These are phyloP conservation scores for Aurelia aurita DNA, from an alignment of 30 jellyfish, hydroid and myxozoan genomes.

Conservation along the genomic window DNA sequence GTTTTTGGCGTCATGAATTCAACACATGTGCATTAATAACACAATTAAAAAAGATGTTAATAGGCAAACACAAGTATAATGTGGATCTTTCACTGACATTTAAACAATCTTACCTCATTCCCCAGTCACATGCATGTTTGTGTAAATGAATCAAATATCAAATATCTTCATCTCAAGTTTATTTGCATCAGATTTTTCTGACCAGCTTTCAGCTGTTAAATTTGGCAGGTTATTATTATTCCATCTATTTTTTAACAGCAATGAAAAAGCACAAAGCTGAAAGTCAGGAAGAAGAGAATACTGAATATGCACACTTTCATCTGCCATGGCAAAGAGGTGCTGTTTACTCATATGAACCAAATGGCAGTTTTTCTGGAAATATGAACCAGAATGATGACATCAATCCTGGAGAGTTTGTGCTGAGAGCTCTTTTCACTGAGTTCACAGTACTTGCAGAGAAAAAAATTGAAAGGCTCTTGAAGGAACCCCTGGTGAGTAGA, in stretches of 20 bases:
- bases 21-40: too few relatives aligned
- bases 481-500: slow-evolving; percentile 87
- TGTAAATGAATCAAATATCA: too few relatives aligned
- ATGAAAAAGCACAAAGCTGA: slow-evolving; percentile 41
- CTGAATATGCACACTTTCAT: slow-evolving; percentile 14
- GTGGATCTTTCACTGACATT: too few relatives aligned
- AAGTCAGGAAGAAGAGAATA: slow-evolving; percentile 52
- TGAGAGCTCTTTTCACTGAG: slow-evolving; percentile 93
- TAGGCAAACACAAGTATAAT: too few relatives aligned
- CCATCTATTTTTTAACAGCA: neutral
- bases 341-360: slow-evolving; percentile 30
- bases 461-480: slow-evolving; percentile 91
- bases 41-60: too few relatives aligned
- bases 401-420: slow-evolving; percentile 97
- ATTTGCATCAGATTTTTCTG: too few relatives aligned
- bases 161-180: too few relatives aligned
- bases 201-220: too few relatives aligned
- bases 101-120: too few relatives aligned
- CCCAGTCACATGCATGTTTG: too few relatives aligned
- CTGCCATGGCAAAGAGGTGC: slow-evolving; percentile 85
- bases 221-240: too few relatives aligned
- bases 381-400: slow-evolving; percentile 59
- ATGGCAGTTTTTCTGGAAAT: slow-evolving; percentile 12
- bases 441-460: slow-evolving; percentile 94
- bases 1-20: too few relatives aligned